Conservation (phyloP, 2,797 vertebrate species). For the Triplophysa yarkandensis region DNA sequence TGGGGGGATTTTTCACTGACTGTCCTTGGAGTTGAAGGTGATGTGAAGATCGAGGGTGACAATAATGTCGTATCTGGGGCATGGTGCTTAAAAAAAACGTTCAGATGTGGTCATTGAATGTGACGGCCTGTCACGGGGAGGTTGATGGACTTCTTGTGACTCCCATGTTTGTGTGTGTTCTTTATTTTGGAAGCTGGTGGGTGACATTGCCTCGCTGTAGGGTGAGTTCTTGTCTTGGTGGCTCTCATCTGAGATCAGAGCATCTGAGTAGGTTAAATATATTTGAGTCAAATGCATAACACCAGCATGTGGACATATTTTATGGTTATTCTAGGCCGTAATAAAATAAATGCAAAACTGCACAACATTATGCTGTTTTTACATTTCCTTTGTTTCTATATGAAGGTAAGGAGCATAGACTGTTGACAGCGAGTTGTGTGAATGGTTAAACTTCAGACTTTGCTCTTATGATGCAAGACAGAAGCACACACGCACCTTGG, state of each 20-base stretch:
- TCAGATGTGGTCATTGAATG: conserved; percentile 73
- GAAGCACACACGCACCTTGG: no score
- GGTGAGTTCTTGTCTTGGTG: conserved; percentile 23
- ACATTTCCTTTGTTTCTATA: no score
- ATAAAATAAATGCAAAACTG: no score
- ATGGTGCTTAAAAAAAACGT: conserved; percentile 59
- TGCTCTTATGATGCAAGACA: no score
- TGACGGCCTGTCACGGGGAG: conserved; percentile 75
- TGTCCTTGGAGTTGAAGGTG: conserved; percentile 42
- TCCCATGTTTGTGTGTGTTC: conserved; percentile 17
- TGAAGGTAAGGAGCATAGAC: no score
- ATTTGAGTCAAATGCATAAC: no score
- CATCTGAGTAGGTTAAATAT: no score
- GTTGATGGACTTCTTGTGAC: conserved; percentile 67
- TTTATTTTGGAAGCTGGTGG: conserved; percentile 8
- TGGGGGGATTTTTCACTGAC: conserved; percentile 36
- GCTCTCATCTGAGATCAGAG: not conserved
- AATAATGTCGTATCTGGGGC: conserved; percentile 67
- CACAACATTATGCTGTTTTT: no score
- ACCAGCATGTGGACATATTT: no score
- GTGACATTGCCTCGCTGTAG: conserved; percentile 28
- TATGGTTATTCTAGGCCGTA: no score
- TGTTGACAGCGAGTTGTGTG: no score
- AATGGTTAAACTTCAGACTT: no score
- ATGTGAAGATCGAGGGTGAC: conserved; percentile 72